Percentiles rank a stretch among this genome's conserved stretches.
Conservation (phyloP, 2,888 invertebrate species). For the Parnassius smintheus region DNA sequence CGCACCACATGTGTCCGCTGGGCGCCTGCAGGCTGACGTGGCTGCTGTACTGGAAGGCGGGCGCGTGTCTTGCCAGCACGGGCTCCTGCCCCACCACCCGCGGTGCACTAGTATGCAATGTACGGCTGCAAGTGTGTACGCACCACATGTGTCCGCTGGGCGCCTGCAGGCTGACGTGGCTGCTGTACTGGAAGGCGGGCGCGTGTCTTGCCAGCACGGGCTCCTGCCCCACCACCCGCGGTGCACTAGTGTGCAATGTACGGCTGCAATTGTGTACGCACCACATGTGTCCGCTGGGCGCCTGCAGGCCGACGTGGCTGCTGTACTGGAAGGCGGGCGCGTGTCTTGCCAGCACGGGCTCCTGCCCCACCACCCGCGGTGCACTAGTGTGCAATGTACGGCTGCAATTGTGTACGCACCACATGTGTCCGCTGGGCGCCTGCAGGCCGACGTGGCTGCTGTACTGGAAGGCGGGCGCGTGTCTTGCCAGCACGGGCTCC, state of each 20-base stretch:
- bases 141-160: slow-evolving; percentile 99
- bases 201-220: slow-evolving; percentile 93
- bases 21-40: slow-evolving; percentile 1
- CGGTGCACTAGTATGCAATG: background rate
- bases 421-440: slow-evolving; percentile 98
- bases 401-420: slow-evolving; percentile 78
- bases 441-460: slow-evolving; percentile 98
- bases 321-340: slow-evolving; percentile 98
- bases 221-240: slow-evolving; percentile 99
- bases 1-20: slow-evolving; percentile 1
- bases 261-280: slow-evolving; percentile 80
- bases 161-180: slow-evolving; percentile 97
- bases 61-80: slow-evolving; percentile 87
- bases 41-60: no score
- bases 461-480: slow-evolving; percentile 97
- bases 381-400: no score
- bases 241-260: slow-evolving; percentile 94
- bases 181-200: no score
- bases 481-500: slow-evolving; percentile 95
- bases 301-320: slow-evolving; percentile 97
- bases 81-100: slow-evolving; percentile 98
- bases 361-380: slow-evolving; percentile 94
- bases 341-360: slow-evolving; percentile 93
- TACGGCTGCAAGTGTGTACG: slow-evolving; percentile 36
- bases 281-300: slow-evolving; percentile 99